These are phyloP conservation scores for Phymastichus coffea DNA, from an alignment of 1,140 invertebrate genomes.

Conservation along the genomic window DNA sequence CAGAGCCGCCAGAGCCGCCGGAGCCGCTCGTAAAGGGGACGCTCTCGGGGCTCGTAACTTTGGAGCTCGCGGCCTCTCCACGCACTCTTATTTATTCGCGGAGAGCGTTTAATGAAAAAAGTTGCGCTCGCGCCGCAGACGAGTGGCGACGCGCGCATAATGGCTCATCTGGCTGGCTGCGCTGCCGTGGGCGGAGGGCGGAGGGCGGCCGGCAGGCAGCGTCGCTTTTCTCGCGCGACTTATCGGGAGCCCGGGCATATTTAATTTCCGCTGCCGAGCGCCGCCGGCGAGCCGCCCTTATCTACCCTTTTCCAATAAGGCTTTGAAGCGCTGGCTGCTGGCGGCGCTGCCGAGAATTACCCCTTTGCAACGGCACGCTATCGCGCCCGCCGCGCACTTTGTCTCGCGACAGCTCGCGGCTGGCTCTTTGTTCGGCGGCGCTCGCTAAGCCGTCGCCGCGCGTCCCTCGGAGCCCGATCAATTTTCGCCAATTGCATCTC, in stretches of 20 bases:
- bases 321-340: slow-evolving; percentile 37
- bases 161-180: background rate
- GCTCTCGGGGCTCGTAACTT: too few species aligned
- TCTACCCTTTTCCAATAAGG: slow-evolving; percentile 58
- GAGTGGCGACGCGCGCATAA: background rate
- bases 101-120: too few species aligned
- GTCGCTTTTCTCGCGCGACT: slow-evolving; percentile 46
- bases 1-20: too few species aligned
- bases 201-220: too few species aligned
- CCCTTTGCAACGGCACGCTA: too few species aligned
- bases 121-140: too few species aligned
- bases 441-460: background rate
- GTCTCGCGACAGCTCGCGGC: background rate
- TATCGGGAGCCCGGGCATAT: slow-evolving; percentile 55
- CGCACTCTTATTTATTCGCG: too few species aligned
- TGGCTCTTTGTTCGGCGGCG: background rate
- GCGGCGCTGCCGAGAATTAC: slow-evolving; percentile 49
- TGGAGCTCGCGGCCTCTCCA: too few species aligned
- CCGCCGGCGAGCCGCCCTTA: slow-evolving; percentile 38
- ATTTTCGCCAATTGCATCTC: slow-evolving; percentile 27
- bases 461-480: slow-evolving; percentile 33
- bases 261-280: slow-evolving; percentile 55
- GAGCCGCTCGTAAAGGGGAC: too few species aligned
- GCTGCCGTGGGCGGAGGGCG: too few species aligned
- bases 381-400: too few species aligned